A percentile compares a stretch with the other conserved stretches of the same genome.
These are phyloP conservation scores for Lophotis ruficrista DNA, from an alignment of 2,113 vertebrate species.

Conservation along the genomic window DNA sequence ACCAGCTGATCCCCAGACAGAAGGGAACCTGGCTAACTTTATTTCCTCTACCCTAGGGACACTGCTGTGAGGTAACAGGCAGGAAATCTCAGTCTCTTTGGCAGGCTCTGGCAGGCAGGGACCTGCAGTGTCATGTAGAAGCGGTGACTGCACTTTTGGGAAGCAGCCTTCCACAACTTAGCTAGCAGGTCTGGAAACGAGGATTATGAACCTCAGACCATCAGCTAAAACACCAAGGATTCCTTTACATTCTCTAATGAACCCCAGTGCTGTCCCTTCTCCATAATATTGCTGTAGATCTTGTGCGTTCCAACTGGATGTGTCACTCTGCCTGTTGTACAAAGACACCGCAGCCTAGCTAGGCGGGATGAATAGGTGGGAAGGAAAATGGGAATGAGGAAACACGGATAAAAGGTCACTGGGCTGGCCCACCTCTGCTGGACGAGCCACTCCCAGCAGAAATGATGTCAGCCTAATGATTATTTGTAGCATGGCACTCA, in stretches of 20 bases:
- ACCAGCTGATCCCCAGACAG: neutral
- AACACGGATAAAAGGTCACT: neutral
- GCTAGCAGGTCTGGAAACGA: neutral
- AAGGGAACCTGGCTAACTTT: neutral
- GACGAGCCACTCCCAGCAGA: neutral
- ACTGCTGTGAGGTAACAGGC: neutral
- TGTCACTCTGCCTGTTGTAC: neutral
- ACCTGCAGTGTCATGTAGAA: neutral
- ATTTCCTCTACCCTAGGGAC: neutral
- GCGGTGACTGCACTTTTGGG: neutral
- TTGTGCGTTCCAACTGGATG: neutral
- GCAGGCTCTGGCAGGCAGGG: slow-evolving; percentile 19
- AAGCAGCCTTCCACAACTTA: neutral
- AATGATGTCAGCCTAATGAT: neutral
- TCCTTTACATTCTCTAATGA: rapidly evolving
- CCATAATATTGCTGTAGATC: rapidly evolving
- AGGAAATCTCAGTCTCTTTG: neutral
- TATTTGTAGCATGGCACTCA: neutral
- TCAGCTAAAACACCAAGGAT: neutral
- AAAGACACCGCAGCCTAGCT: neutral
- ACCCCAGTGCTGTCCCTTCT: neutral
- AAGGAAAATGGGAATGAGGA: neutral
- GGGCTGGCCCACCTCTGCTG: neutral
- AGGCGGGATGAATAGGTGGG: neutral
- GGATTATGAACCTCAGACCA: neutral